These are phyloP conservation scores for Trichogramma pretiosum DNA, from an alignment of 1,140 invertebrate genomes.

Conservation along the genomic window DNA sequence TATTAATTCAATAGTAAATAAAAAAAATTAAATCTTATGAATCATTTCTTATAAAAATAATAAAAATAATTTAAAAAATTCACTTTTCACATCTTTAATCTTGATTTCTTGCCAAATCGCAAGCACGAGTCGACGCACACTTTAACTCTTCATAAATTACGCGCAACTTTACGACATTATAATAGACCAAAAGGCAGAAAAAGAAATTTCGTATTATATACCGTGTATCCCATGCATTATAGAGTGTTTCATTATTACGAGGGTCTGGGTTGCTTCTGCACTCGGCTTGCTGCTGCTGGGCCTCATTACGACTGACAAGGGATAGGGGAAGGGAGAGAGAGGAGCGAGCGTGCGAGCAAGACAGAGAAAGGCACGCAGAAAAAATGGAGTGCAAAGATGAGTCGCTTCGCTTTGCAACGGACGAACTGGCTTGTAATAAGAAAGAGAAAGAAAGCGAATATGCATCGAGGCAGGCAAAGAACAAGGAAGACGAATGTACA, in stretches of 20 bases:
- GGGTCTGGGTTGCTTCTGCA: too few relatives aligned
- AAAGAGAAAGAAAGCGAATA: constrained; percentile 3
- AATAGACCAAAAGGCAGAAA: neutral
- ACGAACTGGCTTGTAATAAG: too few relatives aligned
- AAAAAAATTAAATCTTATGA: too few relatives aligned
- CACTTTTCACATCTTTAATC: too few relatives aligned
- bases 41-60: too few relatives aligned
- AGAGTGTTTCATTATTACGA: constrained; percentile 13
- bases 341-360: constrained; percentile 5
- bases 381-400: constrained; percentile 18
- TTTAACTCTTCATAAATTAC: neutral
- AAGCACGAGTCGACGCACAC: too few relatives aligned
- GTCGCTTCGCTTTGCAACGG: constrained; percentile 2
- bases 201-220: too few relatives aligned
- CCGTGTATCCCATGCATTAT: too few relatives aligned
- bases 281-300: too few relatives aligned
- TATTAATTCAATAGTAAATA: too few relatives aligned
- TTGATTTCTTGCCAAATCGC: too few relatives aligned
- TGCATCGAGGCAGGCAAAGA: constrained; percentile 37
- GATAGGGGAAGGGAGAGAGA: neutral
- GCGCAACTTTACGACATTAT: neutral
- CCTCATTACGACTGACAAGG: constrained; percentile 4
- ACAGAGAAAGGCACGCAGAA: constrained; percentile 11
- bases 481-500: constrained; percentile 9
- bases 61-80: too few relatives aligned